Evolutionary conservation across 2,888 invertebrate genomes (phyloP).

Genomic region (Beris chalybata): DNA sequence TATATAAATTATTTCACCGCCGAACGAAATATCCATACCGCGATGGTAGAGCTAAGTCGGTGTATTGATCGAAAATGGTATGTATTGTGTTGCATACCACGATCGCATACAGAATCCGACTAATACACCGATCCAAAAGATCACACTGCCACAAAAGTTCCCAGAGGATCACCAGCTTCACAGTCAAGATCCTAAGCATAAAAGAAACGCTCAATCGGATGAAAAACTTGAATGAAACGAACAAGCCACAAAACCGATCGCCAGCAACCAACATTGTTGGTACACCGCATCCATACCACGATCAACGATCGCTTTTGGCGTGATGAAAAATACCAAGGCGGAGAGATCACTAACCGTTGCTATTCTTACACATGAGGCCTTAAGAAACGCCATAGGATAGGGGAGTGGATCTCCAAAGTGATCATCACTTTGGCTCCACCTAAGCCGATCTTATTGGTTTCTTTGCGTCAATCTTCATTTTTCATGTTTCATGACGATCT

Average conservation of each 20-base stretch:
- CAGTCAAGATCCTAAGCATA: conserved; percentile 2
- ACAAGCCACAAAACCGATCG: conserved; percentile 22
- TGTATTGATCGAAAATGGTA: conserved; percentile 6
- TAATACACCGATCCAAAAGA: background rate
- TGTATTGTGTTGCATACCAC: conserved; percentile 6
- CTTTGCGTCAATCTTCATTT: conserved; percentile 1
- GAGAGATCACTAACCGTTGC: conserved; percentile 20
- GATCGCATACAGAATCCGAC: conserved; percentile 1
- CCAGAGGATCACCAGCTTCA: conserved; percentile 15
- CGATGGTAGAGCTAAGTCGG: background rate
- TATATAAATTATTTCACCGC: conserved; percentile 36
- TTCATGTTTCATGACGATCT: conserved; percentile 1
- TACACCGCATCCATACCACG: no score
- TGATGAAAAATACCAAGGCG: conserved; percentile 8
- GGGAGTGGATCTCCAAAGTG: conserved; percentile 9
- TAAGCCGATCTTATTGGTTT: conserved; percentile 18
- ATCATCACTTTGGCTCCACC: conserved; percentile 16
- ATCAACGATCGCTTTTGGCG: background rate
- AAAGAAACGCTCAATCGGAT: conserved; percentile 8
- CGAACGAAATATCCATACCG: background rate
- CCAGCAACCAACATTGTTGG: background rate
- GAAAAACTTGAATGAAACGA: conserved; percentile 16
- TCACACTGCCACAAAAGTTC: conserved; percentile 9
- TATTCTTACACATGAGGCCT: no score
- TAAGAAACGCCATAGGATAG: background rate